Percentiles rank a stretch among this genome's conserved stretches.
phyloP scores from a whole-genome alignment of 2,113 vertebrate species.

The Cheirogaleus medius region DNA sequence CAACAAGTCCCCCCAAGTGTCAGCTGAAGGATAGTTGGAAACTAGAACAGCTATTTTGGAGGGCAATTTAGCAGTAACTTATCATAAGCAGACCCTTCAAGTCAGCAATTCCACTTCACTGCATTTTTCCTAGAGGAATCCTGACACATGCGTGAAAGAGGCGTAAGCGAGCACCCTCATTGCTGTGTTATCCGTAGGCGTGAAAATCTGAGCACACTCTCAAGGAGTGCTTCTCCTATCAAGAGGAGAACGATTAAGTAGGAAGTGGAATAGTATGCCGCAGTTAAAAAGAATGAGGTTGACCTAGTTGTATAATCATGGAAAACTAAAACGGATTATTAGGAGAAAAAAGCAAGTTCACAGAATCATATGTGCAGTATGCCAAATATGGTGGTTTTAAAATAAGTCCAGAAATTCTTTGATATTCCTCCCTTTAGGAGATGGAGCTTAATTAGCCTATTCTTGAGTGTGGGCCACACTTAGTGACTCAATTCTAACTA shows the following conservation, averaged over 20 bases:
- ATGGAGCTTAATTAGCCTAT: background rate
- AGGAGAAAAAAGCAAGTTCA: background rate
- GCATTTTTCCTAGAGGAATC: conserved; percentile 17
- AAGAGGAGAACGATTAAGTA: background rate
- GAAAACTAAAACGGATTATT: background rate
- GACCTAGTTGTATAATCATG: background rate
- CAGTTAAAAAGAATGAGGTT: background rate
- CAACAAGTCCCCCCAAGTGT: background rate
- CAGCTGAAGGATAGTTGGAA: background rate
- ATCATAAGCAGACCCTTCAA: background rate
- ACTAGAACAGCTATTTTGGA: background rate
- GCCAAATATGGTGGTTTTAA: background rate
- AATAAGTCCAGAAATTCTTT: background rate
- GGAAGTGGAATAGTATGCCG: background rate
- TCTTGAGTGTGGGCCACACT: background rate
- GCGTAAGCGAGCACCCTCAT: background rate
- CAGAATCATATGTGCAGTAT: background rate
- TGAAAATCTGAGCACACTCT: background rate
- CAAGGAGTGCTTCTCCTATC: background rate
- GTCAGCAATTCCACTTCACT: background rate
- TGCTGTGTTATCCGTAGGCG: background rate
- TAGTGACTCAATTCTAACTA: background rate
- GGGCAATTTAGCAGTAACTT: background rate
- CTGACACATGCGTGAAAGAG: background rate
- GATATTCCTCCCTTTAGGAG: background rate